Conservation (phyloP, 2,888 invertebrate species). For the Andrena marginata region DNA sequence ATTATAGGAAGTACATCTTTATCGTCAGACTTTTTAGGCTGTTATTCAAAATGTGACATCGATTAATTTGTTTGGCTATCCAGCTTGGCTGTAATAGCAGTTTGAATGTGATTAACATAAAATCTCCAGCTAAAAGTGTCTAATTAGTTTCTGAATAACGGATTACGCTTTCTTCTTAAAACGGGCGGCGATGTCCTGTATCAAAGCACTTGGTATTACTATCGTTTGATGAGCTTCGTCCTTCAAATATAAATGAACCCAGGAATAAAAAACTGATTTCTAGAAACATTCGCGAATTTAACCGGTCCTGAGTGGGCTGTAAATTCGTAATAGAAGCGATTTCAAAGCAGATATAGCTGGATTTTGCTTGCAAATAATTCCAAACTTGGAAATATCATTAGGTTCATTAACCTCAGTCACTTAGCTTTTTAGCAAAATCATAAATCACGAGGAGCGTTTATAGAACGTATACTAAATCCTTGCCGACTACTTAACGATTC, state of each 20-base stretch:
- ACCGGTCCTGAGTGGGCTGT: neutral
- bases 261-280: neutral
- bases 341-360: neutral
- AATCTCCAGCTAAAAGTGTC: neutral
- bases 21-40: too few relatives aligned
- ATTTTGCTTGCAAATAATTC: slow-evolving; percentile 6
- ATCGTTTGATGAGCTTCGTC: neutral
- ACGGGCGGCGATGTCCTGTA: neutral
- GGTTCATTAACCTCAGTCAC: neutral
- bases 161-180: neutral
- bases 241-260: neutral
- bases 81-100: neutral
- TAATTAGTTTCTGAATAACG: neutral
- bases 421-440: slow-evolving; percentile 15
- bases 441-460: slow-evolving; percentile 2
- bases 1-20: neutral
- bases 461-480: neutral
- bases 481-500: slow-evolving; percentile 9
- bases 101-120: slow-evolving; percentile 14
- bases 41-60: too few relatives aligned
- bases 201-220: neutral
- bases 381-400: neutral
- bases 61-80: neutral
- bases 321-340: neutral
- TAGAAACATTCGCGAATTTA: neutral